Base-by-base conservation (phyloP, 2,797 vertebrate species). In the Urocyon cinereoargenteus region DNA sequence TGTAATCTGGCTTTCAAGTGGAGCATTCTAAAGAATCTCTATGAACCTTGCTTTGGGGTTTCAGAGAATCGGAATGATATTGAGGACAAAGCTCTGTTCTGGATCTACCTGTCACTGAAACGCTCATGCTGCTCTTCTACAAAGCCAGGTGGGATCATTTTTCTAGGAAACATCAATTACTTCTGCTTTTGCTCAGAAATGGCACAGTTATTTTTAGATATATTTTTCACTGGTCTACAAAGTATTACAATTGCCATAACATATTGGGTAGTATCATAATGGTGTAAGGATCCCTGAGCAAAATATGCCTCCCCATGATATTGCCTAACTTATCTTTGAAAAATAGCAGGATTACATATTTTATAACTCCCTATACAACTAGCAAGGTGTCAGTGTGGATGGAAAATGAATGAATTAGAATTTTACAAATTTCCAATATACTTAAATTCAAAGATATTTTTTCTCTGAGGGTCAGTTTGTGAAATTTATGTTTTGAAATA, bases 81-180 rank as follows among this genome's bases (percentile, higher is more conserved):
- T 64, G 96, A 98, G 98, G 94, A 97, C 96, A 98, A 98, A 98
- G 95, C 96, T 98, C 94, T 97, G 97, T 98, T 98, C 98, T 96
- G 98, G 89, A 98, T 97, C 98, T 98, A 98, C 98, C 97, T 98
- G 97, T 98, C 98, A 98, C 94, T 77, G 97, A 98, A 86, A 92
- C 0, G 13, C 96, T 98, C 98, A 88, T 94, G 97, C 98, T 98
- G 98, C 98, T 98, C 96, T 98, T 98, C 98, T 93, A 97, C 97
- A 99, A 98, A 98, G 98, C 98, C 98, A 99, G 98, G 98, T 98
- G 98, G 98, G 98, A 98, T 98, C 98, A 98, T 98, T 98, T 98
- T 98, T 98, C 98, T 98, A 98, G 98, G 97, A 99, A 98, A 98
- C 98, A 98, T 98, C 93, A 98, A 98, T 98, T 98, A 98, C 97